Conservation (phyloP, 2,888 invertebrate genomes). For the Alentia gelatinosa region DNA sequence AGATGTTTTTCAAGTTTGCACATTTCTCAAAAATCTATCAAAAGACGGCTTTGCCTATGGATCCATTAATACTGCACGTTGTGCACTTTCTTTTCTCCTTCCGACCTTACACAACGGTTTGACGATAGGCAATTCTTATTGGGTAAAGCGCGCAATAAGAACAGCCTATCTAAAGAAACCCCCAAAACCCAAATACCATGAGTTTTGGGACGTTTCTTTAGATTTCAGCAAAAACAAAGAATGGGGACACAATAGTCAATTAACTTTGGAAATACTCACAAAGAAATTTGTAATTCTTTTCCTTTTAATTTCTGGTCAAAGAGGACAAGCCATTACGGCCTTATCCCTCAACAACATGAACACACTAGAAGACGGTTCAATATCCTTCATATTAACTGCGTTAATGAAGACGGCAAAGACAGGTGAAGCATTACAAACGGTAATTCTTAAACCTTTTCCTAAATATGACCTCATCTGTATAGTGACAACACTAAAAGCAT, state of each 20-base stretch:
- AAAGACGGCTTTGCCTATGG: background rate
- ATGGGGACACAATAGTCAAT: background rate
- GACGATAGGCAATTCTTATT: background rate
- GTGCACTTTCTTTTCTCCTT: background rate
- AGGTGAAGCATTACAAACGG: background rate
- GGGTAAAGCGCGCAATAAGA: background rate
- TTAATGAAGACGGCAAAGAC: background rate
- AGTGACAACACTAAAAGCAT: background rate
- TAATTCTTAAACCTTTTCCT: background rate
- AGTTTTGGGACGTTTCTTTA: background rate
- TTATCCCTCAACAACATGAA: background rate
- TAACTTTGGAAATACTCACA: background rate
- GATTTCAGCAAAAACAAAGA: background rate
- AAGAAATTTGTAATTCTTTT: background rate
- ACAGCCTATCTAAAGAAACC: background rate
- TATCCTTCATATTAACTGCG: background rate
- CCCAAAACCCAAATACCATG: background rate
- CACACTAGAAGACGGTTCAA: background rate
- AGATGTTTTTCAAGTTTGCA: background rate
- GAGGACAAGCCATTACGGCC: background rate
- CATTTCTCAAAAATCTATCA: background rate
- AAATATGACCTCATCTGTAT: background rate
- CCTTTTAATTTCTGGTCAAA: background rate
- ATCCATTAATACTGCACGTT: background rate
- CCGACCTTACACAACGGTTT: background rate